Evolutionary conservation across 2,888 invertebrate genomes (phyloP).

Genomic region (Amiota mariae): DNA sequence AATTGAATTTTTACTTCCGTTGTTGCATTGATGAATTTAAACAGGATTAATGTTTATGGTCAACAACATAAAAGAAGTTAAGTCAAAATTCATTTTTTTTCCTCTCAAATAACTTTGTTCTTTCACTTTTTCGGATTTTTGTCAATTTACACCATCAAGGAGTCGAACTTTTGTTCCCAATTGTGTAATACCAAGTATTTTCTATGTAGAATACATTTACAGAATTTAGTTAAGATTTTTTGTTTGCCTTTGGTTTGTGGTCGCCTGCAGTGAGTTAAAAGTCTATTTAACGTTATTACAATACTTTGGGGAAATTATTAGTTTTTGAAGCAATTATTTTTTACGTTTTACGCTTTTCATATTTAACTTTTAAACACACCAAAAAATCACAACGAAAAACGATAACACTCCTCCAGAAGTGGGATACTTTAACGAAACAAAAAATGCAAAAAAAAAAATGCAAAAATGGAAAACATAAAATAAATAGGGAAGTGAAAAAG

Average conservation of each 20-base stretch:
- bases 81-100: too few species aligned
- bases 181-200: not conserved
- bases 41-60: too few species aligned
- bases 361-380: slow-evolving; percentile 18
- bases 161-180: slow-evolving; percentile 8
- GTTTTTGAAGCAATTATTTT: slow-evolving; percentile 29
- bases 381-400: slow-evolving; percentile 7
- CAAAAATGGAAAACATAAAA: not conserved
- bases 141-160: too few species aligned
- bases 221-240: too few species aligned
- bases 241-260: not conserved
- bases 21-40: too few species aligned
- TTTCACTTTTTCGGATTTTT: too few species aligned
- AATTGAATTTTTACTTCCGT: too few species aligned
- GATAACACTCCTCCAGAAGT: slow-evolving; percentile 4
- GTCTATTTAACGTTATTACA: slow-evolving; percentile 29
- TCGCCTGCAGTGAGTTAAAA: slow-evolving; percentile 11
- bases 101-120: too few species aligned
- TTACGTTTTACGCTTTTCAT: slow-evolving; percentile 22
- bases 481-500: too few species aligned
- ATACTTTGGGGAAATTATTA: slow-evolving; percentile 30
- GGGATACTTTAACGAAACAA: not conserved
- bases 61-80: too few species aligned
- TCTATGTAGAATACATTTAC: too few species aligned
- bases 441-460: not conserved